A percentile compares a stretch with the other conserved stretches of the same genome.
Evolutionary conservation across 2,888 invertebrate genomes (phyloP).

Genomic region (Branchipolynoe longqiensis): DNA sequence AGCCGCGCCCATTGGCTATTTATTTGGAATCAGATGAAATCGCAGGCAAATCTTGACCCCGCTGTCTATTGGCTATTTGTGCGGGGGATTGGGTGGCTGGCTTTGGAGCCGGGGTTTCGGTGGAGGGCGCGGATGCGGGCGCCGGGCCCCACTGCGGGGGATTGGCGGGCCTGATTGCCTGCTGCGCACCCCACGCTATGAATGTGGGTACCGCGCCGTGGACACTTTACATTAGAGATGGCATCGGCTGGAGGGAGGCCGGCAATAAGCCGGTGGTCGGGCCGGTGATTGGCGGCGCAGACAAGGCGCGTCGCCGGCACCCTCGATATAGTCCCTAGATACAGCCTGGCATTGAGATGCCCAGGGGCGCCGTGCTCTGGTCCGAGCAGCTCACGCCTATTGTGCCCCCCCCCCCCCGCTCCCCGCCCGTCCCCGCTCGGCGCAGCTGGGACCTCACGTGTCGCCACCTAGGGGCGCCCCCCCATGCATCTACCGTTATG

Average conservation of each 20-base stretch:
- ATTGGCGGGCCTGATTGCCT: conserved; percentile 19
- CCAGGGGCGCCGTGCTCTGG: neutral
- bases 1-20: conserved; percentile 33
- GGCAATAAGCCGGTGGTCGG: neutral
- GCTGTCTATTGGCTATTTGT: conserved; percentile 52
- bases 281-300: neutral
- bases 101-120: neutral
- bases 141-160: neutral
- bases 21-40: conserved; percentile 44
- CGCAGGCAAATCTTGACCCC: conserved; percentile 18
- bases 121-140: conserved; percentile 6
- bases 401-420: too few species aligned
- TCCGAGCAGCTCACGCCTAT: too few species aligned
- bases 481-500: too few species aligned
- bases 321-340: neutral
- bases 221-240: conserved; percentile 43
- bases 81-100: conserved; percentile 30
- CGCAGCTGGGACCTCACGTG: too few species aligned
- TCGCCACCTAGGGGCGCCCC: too few species aligned
- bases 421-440: too few species aligned
- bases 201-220: neutral
- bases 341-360: neutral
- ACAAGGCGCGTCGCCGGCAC: neutral
- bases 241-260: neutral
- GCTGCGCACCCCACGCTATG: neutral